phyloP scores from a whole-genome alignment of 2,888 invertebrate genomes.

The Sphecodes monilicornis region DNA sequence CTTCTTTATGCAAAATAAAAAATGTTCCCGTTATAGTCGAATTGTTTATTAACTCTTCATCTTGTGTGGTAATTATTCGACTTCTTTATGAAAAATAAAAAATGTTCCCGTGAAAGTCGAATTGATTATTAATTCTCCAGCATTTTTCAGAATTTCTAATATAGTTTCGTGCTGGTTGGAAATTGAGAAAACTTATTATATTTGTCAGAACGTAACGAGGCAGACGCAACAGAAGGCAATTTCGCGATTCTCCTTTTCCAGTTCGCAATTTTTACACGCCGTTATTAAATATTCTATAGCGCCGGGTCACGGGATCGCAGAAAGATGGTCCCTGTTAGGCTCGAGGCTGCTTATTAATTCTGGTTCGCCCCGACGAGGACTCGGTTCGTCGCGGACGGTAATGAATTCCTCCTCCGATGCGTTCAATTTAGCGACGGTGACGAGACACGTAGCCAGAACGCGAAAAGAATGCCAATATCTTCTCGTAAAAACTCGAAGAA shows the following conservation, averaged over 20 bases:
- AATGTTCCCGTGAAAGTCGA: too few species aligned
- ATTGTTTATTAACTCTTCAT: too few species aligned
- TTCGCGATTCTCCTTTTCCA: background rate
- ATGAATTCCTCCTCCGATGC: conserved; percentile 34
- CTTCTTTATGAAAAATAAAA: too few species aligned
- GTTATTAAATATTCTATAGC: background rate
- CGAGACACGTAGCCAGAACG: conserved; percentile 50
- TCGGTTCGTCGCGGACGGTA: conserved; percentile 11
- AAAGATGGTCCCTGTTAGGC: background rate
- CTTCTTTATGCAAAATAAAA: too few species aligned
- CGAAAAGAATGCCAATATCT: conserved; percentile 57
- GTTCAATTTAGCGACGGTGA: conserved; percentile 44
- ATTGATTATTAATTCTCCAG: too few species aligned
- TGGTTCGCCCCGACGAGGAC: background rate
- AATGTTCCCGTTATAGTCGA: too few species aligned
- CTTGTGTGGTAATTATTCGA: too few species aligned
- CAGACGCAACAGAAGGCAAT: background rate
- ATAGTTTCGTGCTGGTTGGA: background rate
- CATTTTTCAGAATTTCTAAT: background rate
- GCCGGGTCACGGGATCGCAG: background rate
- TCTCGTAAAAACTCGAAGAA: conserved; percentile 59
- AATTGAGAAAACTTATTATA: background rate
- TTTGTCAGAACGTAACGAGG: background rate
- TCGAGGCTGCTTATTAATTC: conserved; percentile 6
- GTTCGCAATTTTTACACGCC: background rate